Percentiles rank a stretch among this genome's conserved stretches.
phyloP scores from a whole-genome alignment of 2,888 invertebrate genomes.

The Blomia tropicalis region DNA sequence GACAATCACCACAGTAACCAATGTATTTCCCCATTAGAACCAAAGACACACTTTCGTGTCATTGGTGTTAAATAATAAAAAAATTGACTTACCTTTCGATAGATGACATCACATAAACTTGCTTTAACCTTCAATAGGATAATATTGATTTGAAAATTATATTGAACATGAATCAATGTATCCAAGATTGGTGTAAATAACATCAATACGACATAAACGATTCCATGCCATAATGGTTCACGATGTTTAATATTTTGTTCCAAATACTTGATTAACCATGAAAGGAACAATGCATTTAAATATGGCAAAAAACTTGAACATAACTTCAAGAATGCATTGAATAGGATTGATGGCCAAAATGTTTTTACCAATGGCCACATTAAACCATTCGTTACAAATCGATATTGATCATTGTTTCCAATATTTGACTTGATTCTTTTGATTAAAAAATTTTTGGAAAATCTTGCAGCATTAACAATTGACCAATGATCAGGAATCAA shows the following conservation, averaged over 20 bases:
- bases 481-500: neutral
- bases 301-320: neutral
- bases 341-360: neutral
- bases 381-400: neutral
- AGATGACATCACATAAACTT: conserved; percentile 67
- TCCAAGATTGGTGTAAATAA: conserved; percentile 59
- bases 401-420: neutral
- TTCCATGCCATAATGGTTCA: conserved; percentile 63
- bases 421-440: neutral
- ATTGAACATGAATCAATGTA: conserved; percentile 68
- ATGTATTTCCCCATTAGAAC: too few relatives aligned
- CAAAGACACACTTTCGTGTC: too few relatives aligned
- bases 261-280: conserved; percentile 39
- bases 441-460: neutral
- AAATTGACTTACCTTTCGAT: conserved; percentile 39
- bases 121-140: conserved; percentile 77
- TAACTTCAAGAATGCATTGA: conserved; percentile 1
- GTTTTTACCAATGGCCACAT: conserved; percentile 8
- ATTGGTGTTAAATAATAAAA: neutral
- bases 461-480: neutral
- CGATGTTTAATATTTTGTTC: conserved; percentile 35
- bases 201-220: conserved; percentile 57
- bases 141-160: conserved; percentile 75
- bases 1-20: too few relatives aligned
- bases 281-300: conserved; percentile 3